Base-by-base conservation (phyloP, 2,113 vertebrate species). In the Oryctolagus cuniculus region DNA sequence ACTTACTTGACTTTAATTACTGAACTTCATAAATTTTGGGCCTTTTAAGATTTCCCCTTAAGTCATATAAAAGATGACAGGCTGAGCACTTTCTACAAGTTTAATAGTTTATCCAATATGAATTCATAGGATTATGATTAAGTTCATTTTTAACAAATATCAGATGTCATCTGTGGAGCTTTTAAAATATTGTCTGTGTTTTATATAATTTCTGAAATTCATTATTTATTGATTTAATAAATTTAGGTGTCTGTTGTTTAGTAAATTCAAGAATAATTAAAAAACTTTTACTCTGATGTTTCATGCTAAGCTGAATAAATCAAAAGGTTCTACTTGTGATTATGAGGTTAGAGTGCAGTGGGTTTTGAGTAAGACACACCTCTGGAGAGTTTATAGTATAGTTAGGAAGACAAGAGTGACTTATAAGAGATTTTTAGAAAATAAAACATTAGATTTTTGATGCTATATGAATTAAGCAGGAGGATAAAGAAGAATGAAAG, bases 1-100 rank as follows among this genome's bases (percentile, higher is more conserved):
- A 89, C 85, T 91, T 77, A 51, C 93, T 82, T 81, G 75, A 36
- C 72, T 91, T 96, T 97, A 87, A 96, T 95, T 89, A 95, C 44
- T 74, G 67, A 89, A 61, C 61, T 95, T 61, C 80, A 90, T 34
- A 55, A n/a, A 63, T 24, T 89, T 93, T 94, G 67, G 78, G 82
- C 74, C 74, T 66, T 97, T 95, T 95, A 94, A 73, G 24, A 79
- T 67, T 95, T 94, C 66, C 36, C 17, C 36, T 94, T 89, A 79
- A 87, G 92, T 95, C 89, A 85, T 91, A 77, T 84, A 91, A 91
- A 93, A 67, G 75, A 83, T 1, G 44, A 64, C 58, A 95, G 44
- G 49, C 69, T 87, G 83, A 94, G 88, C 17, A 53, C 24, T 90
- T 77, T 51, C 36, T 79, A 44, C 73, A 78, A 82, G 66, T 29